Evolutionary conservation across 2,888 invertebrate species (phyloP).

Genomic region (Chrysotoxum bicinctum): DNA sequence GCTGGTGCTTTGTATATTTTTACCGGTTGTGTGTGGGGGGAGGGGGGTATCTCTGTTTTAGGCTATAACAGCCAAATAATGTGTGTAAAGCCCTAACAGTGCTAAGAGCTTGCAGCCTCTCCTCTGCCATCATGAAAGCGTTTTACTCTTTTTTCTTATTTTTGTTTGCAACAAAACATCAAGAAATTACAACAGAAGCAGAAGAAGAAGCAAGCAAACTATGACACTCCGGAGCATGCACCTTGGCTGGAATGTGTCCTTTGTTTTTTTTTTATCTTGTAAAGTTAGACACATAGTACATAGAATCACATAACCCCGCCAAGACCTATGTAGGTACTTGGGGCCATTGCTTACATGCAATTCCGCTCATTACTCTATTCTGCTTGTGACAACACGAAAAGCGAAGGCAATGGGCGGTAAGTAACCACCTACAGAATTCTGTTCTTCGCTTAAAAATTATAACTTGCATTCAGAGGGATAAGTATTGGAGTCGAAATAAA

Average conservation of each 20-base stretch:
- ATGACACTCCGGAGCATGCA: slow-evolving; percentile 50
- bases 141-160: slow-evolving; percentile 27
- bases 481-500: background rate
- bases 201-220: slow-evolving; percentile 36
- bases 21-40: background rate
- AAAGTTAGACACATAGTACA: background rate
- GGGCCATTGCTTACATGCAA: slow-evolving; percentile 62
- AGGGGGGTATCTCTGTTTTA: background rate
- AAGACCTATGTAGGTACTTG: background rate
- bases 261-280: background rate
- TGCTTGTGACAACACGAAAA: slow-evolving; percentile 63
- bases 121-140: slow-evolving; percentile 28
- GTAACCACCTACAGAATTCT: slow-evolving; percentile 5
- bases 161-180: slow-evolving; percentile 46
- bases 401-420: slow-evolving; percentile 13
- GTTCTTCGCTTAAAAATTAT: slow-evolving; percentile 17
- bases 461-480: background rate
- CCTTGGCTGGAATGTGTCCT: slow-evolving; percentile 53
- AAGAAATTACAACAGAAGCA: slow-evolving; percentile 59
- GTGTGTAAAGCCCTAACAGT: slow-evolving; percentile 10
- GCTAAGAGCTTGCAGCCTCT: slow-evolving; percentile 44
- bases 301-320: slow-evolving; percentile 17
- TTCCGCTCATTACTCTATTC: slow-evolving; percentile 69
- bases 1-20: background rate
- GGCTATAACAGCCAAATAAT: slow-evolving; percentile 7